These are phyloP conservation scores for Pygmarrhopalites habei DNA, from an alignment of 1,140 invertebrate genomes.

Conservation along the genomic window DNA sequence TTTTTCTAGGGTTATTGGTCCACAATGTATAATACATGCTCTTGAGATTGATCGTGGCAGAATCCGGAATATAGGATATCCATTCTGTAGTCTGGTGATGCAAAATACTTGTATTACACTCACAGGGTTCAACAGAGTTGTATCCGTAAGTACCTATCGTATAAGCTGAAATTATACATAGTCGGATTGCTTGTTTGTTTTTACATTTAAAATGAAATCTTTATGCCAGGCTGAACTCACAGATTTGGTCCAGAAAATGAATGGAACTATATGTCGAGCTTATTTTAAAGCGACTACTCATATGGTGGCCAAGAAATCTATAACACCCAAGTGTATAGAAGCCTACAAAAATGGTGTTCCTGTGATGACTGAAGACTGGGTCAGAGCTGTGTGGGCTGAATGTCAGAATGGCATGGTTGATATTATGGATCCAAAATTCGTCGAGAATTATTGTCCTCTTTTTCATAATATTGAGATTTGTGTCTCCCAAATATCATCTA, in stretches of 20 bases:
- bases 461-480: conserved; percentile 72
- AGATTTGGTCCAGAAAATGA: no score
- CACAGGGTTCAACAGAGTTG: conserved; percentile 55
- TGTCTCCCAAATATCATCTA: conserved; percentile 61
- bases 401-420: conserved; percentile 54
- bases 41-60: conserved; percentile 55
- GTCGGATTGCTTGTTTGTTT: no score
- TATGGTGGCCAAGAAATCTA: conserved; percentile 59
- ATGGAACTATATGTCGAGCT: no score
- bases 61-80: conserved; percentile 63
- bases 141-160: no score
- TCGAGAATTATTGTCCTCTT: conserved; percentile 61
- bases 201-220: no score
- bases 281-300: no score
- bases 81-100: conserved; percentile 74
- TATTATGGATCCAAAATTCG: conserved; percentile 57
- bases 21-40: conserved; percentile 66
- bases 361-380: no score
- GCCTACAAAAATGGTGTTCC: no score
- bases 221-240: no score
- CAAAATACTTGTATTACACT: conserved; percentile 62
- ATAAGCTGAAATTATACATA: no score
- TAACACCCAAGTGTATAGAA: conserved; percentile 57
- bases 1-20: conserved; percentile 60
- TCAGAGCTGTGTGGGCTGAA: conserved; percentile 67